phyloP scores from a whole-genome alignment of 2,888 invertebrate genomes.

The Pocota personata region DNA sequence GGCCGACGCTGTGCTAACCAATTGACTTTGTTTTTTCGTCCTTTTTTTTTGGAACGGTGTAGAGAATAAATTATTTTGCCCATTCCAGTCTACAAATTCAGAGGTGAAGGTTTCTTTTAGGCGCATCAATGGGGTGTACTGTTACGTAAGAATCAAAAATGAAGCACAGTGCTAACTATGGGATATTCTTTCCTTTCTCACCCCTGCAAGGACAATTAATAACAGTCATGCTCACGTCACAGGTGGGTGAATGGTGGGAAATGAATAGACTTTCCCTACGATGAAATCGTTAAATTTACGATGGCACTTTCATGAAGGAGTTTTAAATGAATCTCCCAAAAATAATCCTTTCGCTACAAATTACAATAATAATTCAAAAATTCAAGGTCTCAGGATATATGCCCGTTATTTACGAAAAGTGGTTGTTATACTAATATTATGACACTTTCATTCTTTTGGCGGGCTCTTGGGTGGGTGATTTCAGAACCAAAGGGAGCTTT shows the following conservation, averaged over 20 bases:
- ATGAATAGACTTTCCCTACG: not conserved
- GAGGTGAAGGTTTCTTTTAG: conserved; percentile 42
- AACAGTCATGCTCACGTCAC: not conserved
- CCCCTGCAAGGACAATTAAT: conserved; percentile 4
- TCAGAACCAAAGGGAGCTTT: not conserved
- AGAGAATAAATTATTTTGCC: not conserved
- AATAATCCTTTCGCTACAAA: not conserved
- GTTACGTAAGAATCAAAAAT: conserved; percentile 18
- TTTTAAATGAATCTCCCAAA: not conserved
- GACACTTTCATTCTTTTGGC: not conserved
- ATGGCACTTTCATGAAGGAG: not conserved
- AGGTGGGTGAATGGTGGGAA: not conserved
- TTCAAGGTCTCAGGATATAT: not conserved
- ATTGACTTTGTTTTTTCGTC: conserved; percentile 14
- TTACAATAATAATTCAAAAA: not conserved
- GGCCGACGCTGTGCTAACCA: not conserved
- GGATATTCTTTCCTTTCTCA: not conserved
- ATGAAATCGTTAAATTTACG: not conserved
- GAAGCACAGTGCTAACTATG: not conserved
- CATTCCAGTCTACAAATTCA: not conserved
- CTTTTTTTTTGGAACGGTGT: not conserved
- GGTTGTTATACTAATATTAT: not conserved
- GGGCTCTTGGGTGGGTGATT: not conserved
- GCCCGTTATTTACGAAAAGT: not conserved
- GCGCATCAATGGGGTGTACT: conserved; percentile 1